A percentile compares a stretch with the other conserved stretches of the same genome.
These are phyloP conservation scores for Strigamia maritima DNA, from an alignment of 2,888 invertebrate species.

Conservation along the genomic window DNA sequence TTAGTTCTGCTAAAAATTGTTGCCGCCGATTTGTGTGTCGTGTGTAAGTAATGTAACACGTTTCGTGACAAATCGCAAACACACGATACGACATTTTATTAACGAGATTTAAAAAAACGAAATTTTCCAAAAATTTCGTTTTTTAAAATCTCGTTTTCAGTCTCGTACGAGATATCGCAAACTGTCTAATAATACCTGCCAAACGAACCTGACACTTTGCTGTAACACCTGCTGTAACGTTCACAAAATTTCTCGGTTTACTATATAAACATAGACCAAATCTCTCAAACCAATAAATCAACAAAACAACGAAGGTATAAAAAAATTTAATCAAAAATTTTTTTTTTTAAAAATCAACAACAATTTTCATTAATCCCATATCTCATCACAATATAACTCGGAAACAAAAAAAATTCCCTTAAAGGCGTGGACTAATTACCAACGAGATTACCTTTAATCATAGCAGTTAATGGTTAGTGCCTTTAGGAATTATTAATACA, in stretches of 20 bases:
- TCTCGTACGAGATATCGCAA: too few relatives aligned
- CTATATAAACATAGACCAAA: not conserved
- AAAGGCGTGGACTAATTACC: conserved; percentile 24
- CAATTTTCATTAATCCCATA: conserved; percentile 6
- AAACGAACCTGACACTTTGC: not conserved
- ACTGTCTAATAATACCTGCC: not conserved
- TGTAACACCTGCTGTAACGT: not conserved
- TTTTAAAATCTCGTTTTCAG: too few relatives aligned
- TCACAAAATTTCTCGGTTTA: not conserved
- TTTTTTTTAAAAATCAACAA: not conserved
- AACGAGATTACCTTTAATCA: conserved; percentile 29
- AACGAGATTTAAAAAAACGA: too few relatives aligned
- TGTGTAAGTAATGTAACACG: too few relatives aligned
- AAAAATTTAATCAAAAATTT: not conserved
- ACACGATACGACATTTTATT: too few relatives aligned
- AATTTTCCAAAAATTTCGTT: too few relatives aligned
- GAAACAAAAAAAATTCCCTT: conserved; percentile 8
- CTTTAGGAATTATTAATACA: conserved; percentile 32
- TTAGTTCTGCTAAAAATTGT: too few relatives aligned
- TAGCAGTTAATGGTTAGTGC: conserved; percentile 24
- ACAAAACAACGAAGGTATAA: not conserved
- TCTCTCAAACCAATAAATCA: not conserved
- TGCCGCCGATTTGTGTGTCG: too few relatives aligned
- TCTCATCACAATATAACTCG: not conserved
- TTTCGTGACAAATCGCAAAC: too few relatives aligned